Percentiles rank a stretch among this genome's conserved stretches.
These are phyloP conservation scores for Scolopax bukidnonensis DNA, from an alignment of 2,797 vertebrate genomes.

Conservation along the genomic window DNA sequence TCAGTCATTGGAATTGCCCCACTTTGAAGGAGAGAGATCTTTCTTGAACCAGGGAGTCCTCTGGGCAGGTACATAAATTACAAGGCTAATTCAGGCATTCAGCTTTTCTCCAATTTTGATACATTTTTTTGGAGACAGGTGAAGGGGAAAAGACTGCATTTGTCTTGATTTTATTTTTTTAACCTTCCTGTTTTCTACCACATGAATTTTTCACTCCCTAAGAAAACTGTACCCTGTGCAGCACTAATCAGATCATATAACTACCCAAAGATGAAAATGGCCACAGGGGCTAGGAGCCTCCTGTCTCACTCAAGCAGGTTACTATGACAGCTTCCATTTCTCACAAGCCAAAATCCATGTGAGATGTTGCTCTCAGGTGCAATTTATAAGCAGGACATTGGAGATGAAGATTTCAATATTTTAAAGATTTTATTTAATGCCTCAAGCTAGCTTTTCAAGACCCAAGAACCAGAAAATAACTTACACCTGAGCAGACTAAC, in stretches of 20 bases:
- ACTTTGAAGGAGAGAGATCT: neutral
- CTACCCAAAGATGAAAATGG: neutral
- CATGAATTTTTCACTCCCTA: neutral
- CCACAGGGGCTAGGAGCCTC: neutral
- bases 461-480: conserved; percentile 23
- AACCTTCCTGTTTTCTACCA: neutral
- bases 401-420: neutral
- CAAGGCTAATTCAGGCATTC: neutral
- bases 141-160: neutral
- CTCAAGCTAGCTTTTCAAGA: conserved; percentile 1
- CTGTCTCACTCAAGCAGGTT: neutral
- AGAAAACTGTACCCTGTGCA: neutral
- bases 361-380: neutral
- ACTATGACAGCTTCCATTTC: neutral
- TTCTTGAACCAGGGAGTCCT: neutral
- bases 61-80: neutral
- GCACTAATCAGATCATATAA: neutral
- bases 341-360: neutral
- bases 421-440: conserved; percentile 26
- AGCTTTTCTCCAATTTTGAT: neutral
- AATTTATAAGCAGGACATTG: neutral
- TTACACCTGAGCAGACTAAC: neutral
- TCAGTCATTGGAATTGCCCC: neutral
- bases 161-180: neutral
- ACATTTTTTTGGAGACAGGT: neutral